Conservation (phyloP, 2,797 vertebrate species). For the Buceros bicornis region DNA sequence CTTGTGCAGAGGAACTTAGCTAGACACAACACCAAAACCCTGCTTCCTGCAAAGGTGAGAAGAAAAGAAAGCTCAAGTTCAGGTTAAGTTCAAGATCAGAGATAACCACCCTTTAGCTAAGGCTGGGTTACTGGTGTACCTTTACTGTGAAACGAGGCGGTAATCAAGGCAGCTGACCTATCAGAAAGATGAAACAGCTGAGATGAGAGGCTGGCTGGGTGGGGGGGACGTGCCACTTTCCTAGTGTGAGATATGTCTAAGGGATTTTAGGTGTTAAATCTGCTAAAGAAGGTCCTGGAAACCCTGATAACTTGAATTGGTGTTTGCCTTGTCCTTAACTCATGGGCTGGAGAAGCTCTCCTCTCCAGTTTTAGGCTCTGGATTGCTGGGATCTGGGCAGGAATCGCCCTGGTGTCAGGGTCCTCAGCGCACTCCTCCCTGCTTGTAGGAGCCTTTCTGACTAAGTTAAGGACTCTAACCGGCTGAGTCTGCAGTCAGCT, state of each 20-base stretch:
- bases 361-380: background rate
- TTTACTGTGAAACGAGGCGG: background rate
- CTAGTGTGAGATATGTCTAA: background rate
- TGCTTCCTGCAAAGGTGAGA: background rate
- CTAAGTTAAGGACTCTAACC: background rate
- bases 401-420: background rate
- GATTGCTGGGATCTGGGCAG: background rate
- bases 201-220: background rate
- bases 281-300: background rate
- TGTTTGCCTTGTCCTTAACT: background rate
- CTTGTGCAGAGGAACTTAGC: background rate
- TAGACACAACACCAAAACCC: background rate
- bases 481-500: background rate
- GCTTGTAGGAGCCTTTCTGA: background rate
- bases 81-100: background rate
- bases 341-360: background rate
- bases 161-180: background rate
- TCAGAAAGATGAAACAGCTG: background rate
- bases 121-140: background rate
- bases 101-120: background rate
- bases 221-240: background rate
- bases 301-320: background rate
- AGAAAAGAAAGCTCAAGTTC: background rate
- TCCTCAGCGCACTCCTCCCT: accelerated
- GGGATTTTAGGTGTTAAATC: background rate